Conservation (phyloP, 2,113 vertebrate species). For the Corythoichthys haematopterus region DNA sequence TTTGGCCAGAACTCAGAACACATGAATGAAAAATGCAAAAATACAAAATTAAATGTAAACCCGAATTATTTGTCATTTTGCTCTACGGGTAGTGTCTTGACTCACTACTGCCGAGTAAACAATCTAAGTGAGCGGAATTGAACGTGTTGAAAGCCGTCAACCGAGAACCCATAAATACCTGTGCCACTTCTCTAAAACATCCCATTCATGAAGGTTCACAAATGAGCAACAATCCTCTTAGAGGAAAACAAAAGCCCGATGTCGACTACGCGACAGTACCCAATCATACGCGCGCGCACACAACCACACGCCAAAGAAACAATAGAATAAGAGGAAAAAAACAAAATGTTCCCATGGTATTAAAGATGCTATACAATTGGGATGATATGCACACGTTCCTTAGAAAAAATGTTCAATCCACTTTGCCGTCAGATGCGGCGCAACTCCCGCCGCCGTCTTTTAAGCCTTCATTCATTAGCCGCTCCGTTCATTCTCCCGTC, state of each 20-base stretch:
- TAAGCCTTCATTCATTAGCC: conserved; percentile 70
- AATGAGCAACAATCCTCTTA: conserved; percentile 99
- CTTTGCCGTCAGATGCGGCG: conserved; percentile 69
- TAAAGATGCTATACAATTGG: conserved; percentile 93
- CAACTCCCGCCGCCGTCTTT: conserved; percentile 67
- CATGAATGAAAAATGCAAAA: conserved; percentile 67
- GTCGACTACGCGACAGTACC: conserved; percentile 96
- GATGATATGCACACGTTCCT: conserved; percentile 93
- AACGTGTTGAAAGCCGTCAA: conserved; percentile 87
- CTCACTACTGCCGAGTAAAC: conserved; percentile 98
- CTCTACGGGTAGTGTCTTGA: conserved; percentile 93
- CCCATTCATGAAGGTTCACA: conserved; percentile 98
- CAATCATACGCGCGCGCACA: conserved; percentile 79
- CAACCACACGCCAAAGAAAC: conserved; percentile 63
- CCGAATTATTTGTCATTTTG: conserved; percentile 79
- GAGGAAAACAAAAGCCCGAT: conserved; percentile 99
- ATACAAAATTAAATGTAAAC: conserved; percentile 95
- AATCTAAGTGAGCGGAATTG: conserved; percentile 98
- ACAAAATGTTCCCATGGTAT: conserved; percentile 89
- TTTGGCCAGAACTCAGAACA: conserved; percentile 64
- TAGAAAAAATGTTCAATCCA: conserved; percentile 51
- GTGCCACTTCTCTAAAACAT: conserved; percentile 85
- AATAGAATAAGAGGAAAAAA: conserved; percentile 65
- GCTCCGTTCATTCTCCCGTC: conserved; percentile 77
- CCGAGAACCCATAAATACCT: conserved; percentile 99